Conservation (phyloP, 2,797 vertebrate species). For the Sarcoramphus papa region DNA sequence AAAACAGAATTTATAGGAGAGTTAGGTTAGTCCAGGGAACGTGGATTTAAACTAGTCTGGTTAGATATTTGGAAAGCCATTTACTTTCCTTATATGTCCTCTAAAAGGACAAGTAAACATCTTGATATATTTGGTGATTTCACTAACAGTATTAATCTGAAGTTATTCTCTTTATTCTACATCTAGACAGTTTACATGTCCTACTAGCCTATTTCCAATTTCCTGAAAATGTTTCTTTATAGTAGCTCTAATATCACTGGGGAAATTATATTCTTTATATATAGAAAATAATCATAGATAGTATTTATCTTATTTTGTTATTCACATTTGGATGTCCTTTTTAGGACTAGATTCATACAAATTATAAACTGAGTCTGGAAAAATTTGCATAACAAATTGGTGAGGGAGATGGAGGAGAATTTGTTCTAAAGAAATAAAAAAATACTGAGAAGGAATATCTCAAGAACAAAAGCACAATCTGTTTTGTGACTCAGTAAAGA, state of each 20-base stretch:
- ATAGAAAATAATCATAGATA: background rate
- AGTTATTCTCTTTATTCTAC: background rate
- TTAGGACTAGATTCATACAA: background rate
- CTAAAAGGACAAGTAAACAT: background rate
- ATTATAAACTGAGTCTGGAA: background rate
- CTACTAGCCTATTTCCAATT: background rate
- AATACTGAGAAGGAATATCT: background rate
- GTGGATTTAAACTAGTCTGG: background rate
- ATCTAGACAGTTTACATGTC: background rate
- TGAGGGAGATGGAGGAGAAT: background rate
- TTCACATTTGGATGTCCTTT: background rate
- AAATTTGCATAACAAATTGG: background rate
- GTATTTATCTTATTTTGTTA: background rate
- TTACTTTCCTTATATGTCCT: rapidly evolving
- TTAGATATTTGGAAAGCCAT: background rate
- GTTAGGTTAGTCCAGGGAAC: background rate
- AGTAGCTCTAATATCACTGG: background rate
- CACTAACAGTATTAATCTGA: background rate
- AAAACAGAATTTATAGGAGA: background rate
- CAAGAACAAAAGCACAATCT: background rate
- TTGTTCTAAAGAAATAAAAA: background rate
- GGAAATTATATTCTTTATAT: background rate
- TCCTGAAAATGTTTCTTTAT: background rate
- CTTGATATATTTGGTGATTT: background rate
- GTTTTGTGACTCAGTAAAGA: background rate